phyloP scores from a whole-genome alignment of 2,797 vertebrate species.

The Setipinna tenuifilis region DNA sequence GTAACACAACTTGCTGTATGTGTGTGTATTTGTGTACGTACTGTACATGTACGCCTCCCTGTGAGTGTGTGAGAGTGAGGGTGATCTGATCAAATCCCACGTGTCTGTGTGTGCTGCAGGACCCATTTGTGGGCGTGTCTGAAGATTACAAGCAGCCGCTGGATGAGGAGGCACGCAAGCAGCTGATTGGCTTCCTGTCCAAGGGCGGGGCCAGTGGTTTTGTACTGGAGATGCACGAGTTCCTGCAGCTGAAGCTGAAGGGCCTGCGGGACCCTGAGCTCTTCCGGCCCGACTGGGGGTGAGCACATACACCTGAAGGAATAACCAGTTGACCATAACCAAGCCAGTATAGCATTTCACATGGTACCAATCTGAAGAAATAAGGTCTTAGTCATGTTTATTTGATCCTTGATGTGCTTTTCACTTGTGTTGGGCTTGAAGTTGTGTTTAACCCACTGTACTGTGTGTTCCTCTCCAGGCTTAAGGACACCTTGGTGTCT shows the following conservation, averaged over 20 bases:
- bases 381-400: no score
- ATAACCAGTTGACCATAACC: no score
- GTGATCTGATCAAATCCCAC: background rate
- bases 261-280: slow-evolving; percentile 59
- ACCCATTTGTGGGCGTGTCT: slow-evolving; percentile 83
- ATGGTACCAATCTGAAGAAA: no score
- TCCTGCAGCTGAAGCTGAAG: slow-evolving; percentile 84
- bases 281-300: slow-evolving; percentile 84
- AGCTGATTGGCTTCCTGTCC: slow-evolving; percentile 80
- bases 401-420: no score
- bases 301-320: slow-evolving; percentile 43
- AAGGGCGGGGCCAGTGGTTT: slow-evolving; percentile 80
- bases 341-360: no score
- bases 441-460: background rate
- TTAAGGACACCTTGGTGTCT: slow-evolving; percentile 77
- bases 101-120: slow-evolving; percentile 68
- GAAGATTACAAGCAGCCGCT: slow-evolving; percentile 77
- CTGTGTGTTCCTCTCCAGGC: slow-evolving; percentile 66
- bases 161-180: slow-evolving; percentile 59
- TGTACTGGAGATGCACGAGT: slow-evolving; percentile 90
- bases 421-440: no score
- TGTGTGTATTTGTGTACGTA: background rate
- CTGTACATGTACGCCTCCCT: background rate
- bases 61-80: slow-evolving; percentile 1
- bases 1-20: no score